phyloP scores from a whole-genome alignment of 2,113 vertebrate species.

The Ginglymostoma cirratum region DNA sequence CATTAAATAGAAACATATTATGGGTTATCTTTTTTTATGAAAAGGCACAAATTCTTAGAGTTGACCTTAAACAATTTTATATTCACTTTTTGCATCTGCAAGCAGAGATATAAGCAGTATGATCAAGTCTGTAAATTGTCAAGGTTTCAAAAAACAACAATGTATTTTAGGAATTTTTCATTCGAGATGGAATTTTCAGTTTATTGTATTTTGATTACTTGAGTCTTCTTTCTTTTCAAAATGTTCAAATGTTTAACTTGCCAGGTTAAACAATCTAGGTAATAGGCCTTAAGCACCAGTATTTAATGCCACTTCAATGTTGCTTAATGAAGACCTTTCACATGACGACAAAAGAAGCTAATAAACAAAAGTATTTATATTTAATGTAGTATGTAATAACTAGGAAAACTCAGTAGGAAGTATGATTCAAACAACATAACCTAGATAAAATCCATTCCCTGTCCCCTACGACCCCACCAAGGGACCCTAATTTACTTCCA shows the following conservation, averaged over 20 bases:
- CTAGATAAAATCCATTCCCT: conserved; percentile 19
- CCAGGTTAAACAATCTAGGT: background rate
- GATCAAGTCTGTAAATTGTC: conserved; percentile 3
- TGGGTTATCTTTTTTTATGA: conserved; percentile 15
- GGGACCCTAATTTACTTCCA: background rate
- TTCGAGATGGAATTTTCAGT: background rate
- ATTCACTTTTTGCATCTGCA: background rate
- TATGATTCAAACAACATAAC: background rate
- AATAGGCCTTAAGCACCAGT: background rate
- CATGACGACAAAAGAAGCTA: background rate
- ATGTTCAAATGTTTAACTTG: background rate
- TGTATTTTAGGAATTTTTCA: background rate
- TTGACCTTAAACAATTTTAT: conserved; percentile 23
- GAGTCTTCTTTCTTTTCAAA: background rate
- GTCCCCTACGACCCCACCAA: background rate
- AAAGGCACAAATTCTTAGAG: conserved; percentile 16
- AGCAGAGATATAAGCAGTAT: background rate
- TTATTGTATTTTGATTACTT: background rate
- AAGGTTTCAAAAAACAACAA: conserved; percentile 26
- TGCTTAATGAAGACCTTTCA: background rate
- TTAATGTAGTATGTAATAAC: background rate
- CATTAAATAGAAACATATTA: background rate
- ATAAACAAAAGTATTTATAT: background rate
- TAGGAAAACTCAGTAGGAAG: background rate
- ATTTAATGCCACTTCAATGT: background rate